Base-by-base conservation (phyloP, 2,113 vertebrate genomes). In the Pheucticus melanocephalus region DNA sequence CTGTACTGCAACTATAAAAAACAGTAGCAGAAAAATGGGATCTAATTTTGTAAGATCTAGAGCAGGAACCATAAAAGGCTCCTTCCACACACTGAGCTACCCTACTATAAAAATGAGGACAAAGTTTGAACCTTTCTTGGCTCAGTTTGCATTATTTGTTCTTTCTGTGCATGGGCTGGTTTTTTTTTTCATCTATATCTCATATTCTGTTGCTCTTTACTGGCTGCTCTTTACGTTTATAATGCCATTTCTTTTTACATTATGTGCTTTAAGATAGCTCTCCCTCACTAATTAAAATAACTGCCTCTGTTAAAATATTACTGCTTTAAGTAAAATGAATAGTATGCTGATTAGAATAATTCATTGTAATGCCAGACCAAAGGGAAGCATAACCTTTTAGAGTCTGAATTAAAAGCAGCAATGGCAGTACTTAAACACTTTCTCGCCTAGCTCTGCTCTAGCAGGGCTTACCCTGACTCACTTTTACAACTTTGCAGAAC, bases 311-410 rank as follows among this genome's bases (percentile, higher is more conserved):
- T 86, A 93, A 86, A 90, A 78, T 88, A 92, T 93, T 86, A 88
- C 56, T 82, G 47, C 80, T 93, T 84, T 57, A 92, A 88, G 47
- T 78, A 84, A 90, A 94, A 93, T 42, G 27, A 81, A 60, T 79
- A 71, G 45, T 47, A 64, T 68, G 12, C 33, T 94, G 53, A 76
- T 73, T 63, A 83, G 27, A 70, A 69, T 71, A 91, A 80, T 75
- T 90, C 42, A 82, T 92, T 76, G 50, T 27, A 56, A 71, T 60
- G 51, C 8, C 28, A 76, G 65, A 70, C 18, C 30, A 87, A 72
- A 82, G 63, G 33, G 65, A 82, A 79, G 27, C 27, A 76, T 60
- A 92, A 79, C 50, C 14, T 83, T 90, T 82, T 51, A 79, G 28
- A 71, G 45, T 54, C 19, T 35, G 51, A 83, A 51, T 22, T 71